phyloP scores from a whole-genome alignment of 2,113 vertebrate genomes.

The Cynocephalus volans region DNA sequence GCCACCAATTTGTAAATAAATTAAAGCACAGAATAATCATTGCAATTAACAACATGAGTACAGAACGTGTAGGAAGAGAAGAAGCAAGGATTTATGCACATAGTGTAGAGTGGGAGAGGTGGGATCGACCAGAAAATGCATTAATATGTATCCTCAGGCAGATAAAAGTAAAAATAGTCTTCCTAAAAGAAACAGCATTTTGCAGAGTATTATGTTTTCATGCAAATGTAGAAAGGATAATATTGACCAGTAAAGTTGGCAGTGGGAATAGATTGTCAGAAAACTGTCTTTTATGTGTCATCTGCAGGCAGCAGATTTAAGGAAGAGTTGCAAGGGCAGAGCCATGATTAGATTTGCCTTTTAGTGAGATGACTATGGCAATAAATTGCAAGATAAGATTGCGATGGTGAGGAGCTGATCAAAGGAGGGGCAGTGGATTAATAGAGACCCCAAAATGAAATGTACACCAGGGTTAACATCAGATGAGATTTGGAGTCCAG shows the following conservation, averaged over 20 bases:
- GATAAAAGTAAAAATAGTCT: not conserved
- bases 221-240: not conserved
- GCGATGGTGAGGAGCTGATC: not conserved
- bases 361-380: not conserved
- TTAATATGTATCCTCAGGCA: not conserved
- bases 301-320: not conserved
- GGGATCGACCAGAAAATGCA: not conserved
- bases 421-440: not conserved
- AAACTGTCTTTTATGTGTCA: not conserved
- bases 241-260: not conserved
- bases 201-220: not conserved
- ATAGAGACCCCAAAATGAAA: not conserved
- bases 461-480: accelerated
- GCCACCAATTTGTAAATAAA: constrained; percentile 33
- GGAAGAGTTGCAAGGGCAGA: not conserved
- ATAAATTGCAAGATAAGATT: not conserved
- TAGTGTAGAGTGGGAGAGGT: not conserved
- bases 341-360: not conserved
- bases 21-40: not conserved
- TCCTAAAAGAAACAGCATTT: not conserved
- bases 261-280: not conserved
- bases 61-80: not conserved
- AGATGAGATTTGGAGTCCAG: not conserved
- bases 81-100: not conserved
- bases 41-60: not conserved